Conservation (phyloP, 2,113 vertebrate genomes). For the Nettapus auritus region DNA sequence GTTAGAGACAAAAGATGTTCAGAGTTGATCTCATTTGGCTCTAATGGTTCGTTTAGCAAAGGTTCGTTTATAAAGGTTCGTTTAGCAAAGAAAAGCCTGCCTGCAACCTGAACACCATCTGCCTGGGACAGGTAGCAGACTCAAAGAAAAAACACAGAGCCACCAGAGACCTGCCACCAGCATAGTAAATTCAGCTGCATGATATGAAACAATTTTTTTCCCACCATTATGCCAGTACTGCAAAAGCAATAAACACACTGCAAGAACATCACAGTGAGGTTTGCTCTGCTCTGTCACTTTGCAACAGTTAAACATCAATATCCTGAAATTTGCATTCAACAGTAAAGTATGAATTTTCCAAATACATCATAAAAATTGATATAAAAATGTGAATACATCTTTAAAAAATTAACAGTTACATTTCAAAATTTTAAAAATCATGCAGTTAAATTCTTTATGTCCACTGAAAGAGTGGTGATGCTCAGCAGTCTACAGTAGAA, state of each 20-base stretch:
- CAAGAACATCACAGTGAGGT: not conserved
- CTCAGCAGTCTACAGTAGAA: not conserved
- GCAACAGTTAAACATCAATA: accelerated
- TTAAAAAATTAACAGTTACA: not conserved
- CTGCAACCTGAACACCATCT: accelerated
- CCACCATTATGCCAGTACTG: not conserved
- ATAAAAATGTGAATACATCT: not conserved
- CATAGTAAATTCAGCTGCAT: not conserved
- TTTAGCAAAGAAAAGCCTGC: accelerated
- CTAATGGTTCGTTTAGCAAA: not conserved
- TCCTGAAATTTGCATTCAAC: not conserved
- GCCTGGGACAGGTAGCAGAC: not conserved
- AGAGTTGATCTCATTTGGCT: not conserved
- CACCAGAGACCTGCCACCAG: not conserved
- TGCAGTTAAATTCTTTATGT: not conserved
- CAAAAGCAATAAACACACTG: not conserved
- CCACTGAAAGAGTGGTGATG: not conserved
- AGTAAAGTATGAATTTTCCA: not conserved
- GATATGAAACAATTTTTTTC: not conserved
- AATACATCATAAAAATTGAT: not conserved
- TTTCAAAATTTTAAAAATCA: not conserved
- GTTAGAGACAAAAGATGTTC: not conserved
- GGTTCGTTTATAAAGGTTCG: not conserved
- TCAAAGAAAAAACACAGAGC: not conserved
- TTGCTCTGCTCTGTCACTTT: not conserved